A percentile compares a stretch with the other conserved stretches of the same genome.
These are phyloP conservation scores for Tokudaia muenninki DNA, from an alignment of 2,797 vertebrate genomes.

Conservation along the genomic window DNA sequence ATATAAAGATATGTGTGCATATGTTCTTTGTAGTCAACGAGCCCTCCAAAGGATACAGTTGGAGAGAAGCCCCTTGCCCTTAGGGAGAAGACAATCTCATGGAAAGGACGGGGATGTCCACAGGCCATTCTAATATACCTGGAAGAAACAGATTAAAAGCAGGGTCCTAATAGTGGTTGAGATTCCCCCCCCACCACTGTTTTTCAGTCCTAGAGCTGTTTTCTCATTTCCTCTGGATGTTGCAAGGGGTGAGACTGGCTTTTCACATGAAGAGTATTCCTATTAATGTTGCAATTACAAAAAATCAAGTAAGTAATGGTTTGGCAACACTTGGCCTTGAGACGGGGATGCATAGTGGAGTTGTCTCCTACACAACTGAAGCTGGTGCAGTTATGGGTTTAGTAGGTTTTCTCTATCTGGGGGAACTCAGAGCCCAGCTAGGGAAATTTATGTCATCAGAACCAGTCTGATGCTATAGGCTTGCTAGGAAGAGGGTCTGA, in stretches of 20 bases:
- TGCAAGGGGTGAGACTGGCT: neutral
- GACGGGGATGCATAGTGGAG: neutral
- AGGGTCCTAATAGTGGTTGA: neutral
- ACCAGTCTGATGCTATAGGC: too few species aligned
- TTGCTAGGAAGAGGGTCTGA: too few species aligned
- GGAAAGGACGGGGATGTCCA: neutral
- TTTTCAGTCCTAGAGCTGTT: neutral
- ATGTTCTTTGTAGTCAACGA: neutral
- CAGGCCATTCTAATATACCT: neutral
- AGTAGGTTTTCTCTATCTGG: too few species aligned
- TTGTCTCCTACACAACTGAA: neutral
- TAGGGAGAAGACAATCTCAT: neutral
- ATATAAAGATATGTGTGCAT: neutral
- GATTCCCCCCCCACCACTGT: neutral
- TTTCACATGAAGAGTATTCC: neutral
- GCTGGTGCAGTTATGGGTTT: too few species aligned
- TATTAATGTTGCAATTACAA: neutral
- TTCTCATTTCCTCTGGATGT: neutral
- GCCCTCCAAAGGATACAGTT: fast-evolving
- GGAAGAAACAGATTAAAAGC: neutral
- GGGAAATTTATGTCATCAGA: too few species aligned
- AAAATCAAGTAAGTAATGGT: neutral
- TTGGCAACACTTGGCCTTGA: neutral
- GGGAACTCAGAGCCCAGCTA: neutral
- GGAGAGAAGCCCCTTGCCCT: neutral